Evolutionary conservation across 2,888 invertebrate genomes (phyloP).

Genomic region (Rotaria macrura): DNA sequence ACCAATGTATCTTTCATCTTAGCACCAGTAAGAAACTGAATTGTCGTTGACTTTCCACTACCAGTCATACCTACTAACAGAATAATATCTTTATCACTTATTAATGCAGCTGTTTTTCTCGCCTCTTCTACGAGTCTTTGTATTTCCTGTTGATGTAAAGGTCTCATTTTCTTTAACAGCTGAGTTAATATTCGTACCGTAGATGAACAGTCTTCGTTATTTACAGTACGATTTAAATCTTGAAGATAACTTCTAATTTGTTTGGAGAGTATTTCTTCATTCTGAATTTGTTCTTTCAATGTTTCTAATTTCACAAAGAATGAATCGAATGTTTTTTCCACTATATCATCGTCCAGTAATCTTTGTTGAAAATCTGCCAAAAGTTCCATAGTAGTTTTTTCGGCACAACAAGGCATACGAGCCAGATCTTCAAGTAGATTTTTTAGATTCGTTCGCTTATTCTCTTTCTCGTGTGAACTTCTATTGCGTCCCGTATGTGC

Average conservation of each 20-base stretch:
- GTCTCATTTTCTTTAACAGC: not conserved
- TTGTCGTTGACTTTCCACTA: not conserved
- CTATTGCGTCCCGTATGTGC: too few species aligned
- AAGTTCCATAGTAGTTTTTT: not conserved
- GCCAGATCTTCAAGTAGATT: not conserved
- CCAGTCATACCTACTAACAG: not conserved
- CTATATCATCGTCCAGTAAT: not conserved
- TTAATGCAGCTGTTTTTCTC: not conserved
- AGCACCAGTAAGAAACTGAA: not conserved
- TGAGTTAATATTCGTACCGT: not conserved
- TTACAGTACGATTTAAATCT: not conserved
- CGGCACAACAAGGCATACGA: not conserved
- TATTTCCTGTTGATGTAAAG: not conserved
- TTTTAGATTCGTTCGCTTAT: not conserved
- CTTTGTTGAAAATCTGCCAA: not conserved
- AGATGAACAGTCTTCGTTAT: constrained; percentile 7
- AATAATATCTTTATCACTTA: not conserved
- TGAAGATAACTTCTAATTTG: not conserved
- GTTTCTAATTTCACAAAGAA: not conserved
- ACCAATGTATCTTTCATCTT: not conserved
- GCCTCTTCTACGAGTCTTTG: not conserved
- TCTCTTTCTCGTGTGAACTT: too few species aligned
- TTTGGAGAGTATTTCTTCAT: not conserved
- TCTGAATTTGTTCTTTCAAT: not conserved
- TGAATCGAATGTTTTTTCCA: not conserved